Evolutionary conservation across 2,797 vertebrate species (phyloP).

Genomic region (Pseudochromis fuscus): DNA sequence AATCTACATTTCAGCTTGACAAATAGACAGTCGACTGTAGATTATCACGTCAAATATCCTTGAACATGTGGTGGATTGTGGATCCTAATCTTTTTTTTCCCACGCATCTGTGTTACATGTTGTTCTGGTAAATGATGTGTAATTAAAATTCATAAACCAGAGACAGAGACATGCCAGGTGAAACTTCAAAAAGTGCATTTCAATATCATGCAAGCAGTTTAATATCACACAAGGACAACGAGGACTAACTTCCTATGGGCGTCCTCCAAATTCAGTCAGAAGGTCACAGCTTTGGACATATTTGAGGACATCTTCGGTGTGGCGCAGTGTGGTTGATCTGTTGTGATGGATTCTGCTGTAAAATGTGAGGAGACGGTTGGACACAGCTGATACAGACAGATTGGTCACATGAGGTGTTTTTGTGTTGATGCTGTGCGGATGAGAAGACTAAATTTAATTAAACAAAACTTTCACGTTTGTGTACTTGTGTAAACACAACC

Average conservation of each 20-base stretch:
- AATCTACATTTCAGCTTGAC: not conserved
- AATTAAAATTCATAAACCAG: not conserved
- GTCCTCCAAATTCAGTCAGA: slow-evolving; percentile 23
- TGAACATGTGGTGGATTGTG: not conserved
- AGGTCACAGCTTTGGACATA: slow-evolving; percentile 12
- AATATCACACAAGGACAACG: slow-evolving; percentile 1
- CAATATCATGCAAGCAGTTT: not conserved
- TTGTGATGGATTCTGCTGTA: slow-evolving; percentile 7
- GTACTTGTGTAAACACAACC: too few relatives aligned
- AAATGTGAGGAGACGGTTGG: slow-evolving; percentile 5
- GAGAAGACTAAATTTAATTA: not conserved
- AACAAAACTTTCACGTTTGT: not conserved
- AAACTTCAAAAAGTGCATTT: not conserved
- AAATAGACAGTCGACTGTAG: not conserved
- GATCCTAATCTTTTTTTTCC: too few relatives aligned
- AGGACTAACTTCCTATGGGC: slow-evolving; percentile 9
- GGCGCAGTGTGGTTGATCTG: slow-evolving; percentile 16
- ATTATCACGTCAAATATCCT: not conserved
- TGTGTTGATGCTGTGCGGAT: slow-evolving; percentile 7
- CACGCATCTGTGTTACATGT: not conserved
- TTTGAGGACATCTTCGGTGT: not conserved
- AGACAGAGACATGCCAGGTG: not conserved
- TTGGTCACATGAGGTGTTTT: slow-evolving; percentile 4
- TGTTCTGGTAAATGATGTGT: not conserved
- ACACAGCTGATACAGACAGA: slow-evolving; percentile 16